Evolutionary conservation across 2,797 vertebrate genomes (phyloP).

Genomic region (Varecia variegata): DNA sequence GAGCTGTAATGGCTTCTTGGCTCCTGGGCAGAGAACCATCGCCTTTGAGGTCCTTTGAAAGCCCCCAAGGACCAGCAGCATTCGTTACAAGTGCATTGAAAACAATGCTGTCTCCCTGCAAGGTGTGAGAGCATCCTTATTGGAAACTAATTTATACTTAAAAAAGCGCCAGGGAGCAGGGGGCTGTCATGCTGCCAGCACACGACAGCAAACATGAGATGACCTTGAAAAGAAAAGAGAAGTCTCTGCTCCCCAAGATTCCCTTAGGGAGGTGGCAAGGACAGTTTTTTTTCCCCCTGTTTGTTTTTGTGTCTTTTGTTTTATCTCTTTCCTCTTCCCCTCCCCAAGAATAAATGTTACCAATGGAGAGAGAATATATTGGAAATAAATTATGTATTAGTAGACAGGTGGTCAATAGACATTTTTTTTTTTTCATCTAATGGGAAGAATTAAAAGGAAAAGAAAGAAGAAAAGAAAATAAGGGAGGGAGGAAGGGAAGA

Average conservation of each 20-base stretch:
- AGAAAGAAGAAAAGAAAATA: background rate
- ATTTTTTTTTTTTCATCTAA: background rate
- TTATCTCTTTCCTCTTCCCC: background rate
- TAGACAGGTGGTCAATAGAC: background rate
- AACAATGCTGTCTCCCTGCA: slow-evolving; percentile 78
- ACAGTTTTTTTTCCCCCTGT: background rate
- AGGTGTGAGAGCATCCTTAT: slow-evolving; percentile 57
- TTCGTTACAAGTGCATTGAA: slow-evolving; percentile 88
- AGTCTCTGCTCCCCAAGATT: background rate
- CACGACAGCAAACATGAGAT: slow-evolving; percentile 51
- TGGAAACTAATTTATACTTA: slow-evolving; percentile 78
- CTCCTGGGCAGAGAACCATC: slow-evolving; percentile 92
- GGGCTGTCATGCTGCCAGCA: slow-evolving; percentile 35
- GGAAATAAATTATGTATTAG: background rate
- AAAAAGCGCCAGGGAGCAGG: slow-evolving; percentile 65
- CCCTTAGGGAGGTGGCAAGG: background rate
- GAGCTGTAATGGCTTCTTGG: slow-evolving; percentile 96
- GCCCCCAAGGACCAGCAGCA: slow-evolving; percentile 88
- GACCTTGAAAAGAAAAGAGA: slow-evolving; percentile 80
- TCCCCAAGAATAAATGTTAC: background rate
- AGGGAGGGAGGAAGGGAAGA: background rate
- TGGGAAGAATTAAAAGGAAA: background rate
- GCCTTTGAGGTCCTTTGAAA: slow-evolving; percentile 90
- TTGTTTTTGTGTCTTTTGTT: slow-evolving; percentile 23
- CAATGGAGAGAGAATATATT: background rate